Percentiles rank a stretch among this genome's conserved stretches.
Evolutionary conservation across 2,888 invertebrate genomes (phyloP).

Genomic region (Netelia fuscicornis): DNA sequence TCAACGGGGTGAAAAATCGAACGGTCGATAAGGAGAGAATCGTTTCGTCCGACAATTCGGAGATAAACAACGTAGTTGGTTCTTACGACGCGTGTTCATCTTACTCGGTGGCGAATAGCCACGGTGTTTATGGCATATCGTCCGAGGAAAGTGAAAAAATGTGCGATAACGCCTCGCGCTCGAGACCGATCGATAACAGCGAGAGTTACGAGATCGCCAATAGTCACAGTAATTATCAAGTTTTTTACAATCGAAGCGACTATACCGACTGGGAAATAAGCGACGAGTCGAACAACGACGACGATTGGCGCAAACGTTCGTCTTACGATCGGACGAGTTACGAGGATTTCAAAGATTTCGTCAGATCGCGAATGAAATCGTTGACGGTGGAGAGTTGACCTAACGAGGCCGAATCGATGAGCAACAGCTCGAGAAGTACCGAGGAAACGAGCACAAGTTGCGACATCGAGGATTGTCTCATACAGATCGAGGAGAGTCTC

Average conservation of each 20-base stretch:
- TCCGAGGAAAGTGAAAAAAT: slow-evolving; percentile 71
- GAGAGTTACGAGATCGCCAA: slow-evolving; percentile 78
- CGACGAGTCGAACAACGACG: slow-evolving; percentile 15
- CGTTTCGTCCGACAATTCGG: slow-evolving; percentile 61
- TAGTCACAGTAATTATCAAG: slow-evolving; percentile 79
- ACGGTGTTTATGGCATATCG: slow-evolving; percentile 72
- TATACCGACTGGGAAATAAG: slow-evolving; percentile 27
- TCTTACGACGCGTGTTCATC: slow-evolving; percentile 64
- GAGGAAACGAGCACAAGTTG: slow-evolving; percentile 71
- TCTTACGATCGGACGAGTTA: slow-evolving; percentile 33
- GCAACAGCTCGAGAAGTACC: slow-evolving; percentile 68
- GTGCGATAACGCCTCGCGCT: slow-evolving; percentile 56
- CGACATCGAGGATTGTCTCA: slow-evolving; percentile 80
- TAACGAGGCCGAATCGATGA: slow-evolving; percentile 52
- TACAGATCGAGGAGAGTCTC: slow-evolving; percentile 81
- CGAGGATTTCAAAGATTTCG: slow-evolving; percentile 50
- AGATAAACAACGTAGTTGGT: slow-evolving; percentile 57
- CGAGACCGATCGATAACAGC: slow-evolving; percentile 64
- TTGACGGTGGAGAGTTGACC: slow-evolving; percentile 7
- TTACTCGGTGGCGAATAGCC: slow-evolving; percentile 76
- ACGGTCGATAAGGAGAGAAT: slow-evolving; percentile 64
- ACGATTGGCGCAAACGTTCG: slow-evolving; percentile 11
- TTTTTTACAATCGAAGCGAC: slow-evolving; percentile 73
- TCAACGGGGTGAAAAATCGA: slow-evolving; percentile 62
- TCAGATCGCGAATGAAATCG: slow-evolving; percentile 52